Percentiles rank a stretch among this genome's conserved stretches.
Conservation (phyloP, 2,888 invertebrate species). For the Disparrhopalites patrizii region DNA sequence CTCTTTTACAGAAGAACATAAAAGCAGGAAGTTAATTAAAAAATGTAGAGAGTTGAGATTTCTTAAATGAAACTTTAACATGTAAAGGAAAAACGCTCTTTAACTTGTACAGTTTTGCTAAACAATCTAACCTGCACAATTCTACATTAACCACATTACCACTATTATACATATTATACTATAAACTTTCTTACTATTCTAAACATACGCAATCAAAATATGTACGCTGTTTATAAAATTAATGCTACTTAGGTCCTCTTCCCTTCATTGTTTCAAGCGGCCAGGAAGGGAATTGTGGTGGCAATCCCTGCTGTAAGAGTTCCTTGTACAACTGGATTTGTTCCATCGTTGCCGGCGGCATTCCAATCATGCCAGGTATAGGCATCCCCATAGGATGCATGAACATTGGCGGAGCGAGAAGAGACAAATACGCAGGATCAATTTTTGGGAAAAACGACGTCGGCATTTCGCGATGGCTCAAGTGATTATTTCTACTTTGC, state of each 20-base stretch:
- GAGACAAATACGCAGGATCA: constrained; percentile 39
- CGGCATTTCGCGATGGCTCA: neutral
- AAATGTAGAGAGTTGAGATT: no score
- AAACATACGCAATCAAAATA: no score
- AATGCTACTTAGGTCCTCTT: constrained; percentile 13
- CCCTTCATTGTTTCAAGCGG: constrained; percentile 23
- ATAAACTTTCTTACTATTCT: no score
- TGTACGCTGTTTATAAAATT: no score
- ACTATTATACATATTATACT: no score
- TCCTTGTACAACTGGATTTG: constrained; percentile 58
- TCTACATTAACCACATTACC: no score
- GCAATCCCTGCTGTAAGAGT: constrained; percentile 49
- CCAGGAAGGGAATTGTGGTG: constrained; percentile 36
- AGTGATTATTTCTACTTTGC: constrained; percentile 8
- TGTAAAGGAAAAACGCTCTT: no score
- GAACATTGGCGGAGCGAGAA: constrained; percentile 36
- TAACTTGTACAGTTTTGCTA: no score
- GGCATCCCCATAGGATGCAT: constrained; percentile 33
- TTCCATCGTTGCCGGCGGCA: constrained; percentile 55
- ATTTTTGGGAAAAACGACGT: constrained; percentile 36
- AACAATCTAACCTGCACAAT: no score
- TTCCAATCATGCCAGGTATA: constrained; percentile 44
- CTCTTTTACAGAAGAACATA: no score
- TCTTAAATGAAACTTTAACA: no score
- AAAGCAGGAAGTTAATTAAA: no score